phyloP scores from a whole-genome alignment of 92 coral and sea anemone genomes.

The Palythoa grandiflora region DNA sequence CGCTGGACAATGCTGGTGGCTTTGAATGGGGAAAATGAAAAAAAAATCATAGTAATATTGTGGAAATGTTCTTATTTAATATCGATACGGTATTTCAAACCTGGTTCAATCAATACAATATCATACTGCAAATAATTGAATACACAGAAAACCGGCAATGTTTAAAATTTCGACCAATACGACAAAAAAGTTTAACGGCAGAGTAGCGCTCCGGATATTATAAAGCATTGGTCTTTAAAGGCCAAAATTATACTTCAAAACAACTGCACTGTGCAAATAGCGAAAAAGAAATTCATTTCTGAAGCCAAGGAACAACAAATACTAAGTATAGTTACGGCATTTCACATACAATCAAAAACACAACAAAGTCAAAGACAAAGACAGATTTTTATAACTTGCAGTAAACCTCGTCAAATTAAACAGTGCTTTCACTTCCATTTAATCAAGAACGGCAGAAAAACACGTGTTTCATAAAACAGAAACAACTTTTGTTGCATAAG shows the following conservation, averaged over 20 bases:
- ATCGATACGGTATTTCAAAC: not conserved
- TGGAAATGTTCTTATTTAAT: not conserved
- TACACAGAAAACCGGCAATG: conserved; percentile 6
- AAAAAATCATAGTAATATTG: not conserved
- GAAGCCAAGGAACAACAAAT: not conserved
- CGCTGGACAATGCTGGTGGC: not conserved
- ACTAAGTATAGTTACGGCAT: not conserved
- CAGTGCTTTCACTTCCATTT: not conserved
- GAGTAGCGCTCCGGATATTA: not conserved
- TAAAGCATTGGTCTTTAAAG: not conserved
- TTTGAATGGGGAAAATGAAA: not conserved
- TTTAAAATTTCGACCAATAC: not conserved
- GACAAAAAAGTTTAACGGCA: not conserved
- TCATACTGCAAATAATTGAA: not conserved
- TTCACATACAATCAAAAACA: not conserved
- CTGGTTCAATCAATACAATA: not conserved
- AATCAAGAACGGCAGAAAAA: not conserved
- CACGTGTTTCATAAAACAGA: not conserved
- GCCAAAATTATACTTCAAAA: not conserved
- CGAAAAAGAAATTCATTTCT: not conserved
- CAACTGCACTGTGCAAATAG: not conserved
- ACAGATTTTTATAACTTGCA: not conserved
- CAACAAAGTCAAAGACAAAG: conserved; percentile 4
- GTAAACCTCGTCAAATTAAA: not conserved
- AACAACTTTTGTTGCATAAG: not conserved